Evolutionary conservation across 2,888 invertebrate genomes (phyloP).

Genomic region (Hypselothyrea guttata): DNA sequence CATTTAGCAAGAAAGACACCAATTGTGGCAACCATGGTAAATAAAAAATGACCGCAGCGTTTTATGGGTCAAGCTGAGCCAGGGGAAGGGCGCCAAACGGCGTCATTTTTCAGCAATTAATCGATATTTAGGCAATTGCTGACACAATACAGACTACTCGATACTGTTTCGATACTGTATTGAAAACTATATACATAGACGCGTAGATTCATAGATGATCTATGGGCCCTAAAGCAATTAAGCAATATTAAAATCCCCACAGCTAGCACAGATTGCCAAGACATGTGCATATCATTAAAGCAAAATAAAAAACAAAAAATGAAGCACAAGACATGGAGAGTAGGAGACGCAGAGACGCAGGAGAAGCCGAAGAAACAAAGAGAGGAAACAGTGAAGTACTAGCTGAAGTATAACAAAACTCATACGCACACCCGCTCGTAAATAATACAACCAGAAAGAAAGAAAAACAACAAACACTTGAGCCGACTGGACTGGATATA

Average conservation of each 20-base stretch:
- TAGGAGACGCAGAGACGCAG: neutral
- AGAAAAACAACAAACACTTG: conserved; percentile 49
- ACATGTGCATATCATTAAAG: conserved; percentile 53
- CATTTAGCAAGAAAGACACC: too few species aligned
- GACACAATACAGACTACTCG: neutral
- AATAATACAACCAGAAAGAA: conserved; percentile 38
- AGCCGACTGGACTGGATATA: conserved; percentile 32
- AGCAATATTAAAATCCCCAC: neutral
- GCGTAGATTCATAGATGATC: too few species aligned
- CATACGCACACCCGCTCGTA: conserved; percentile 48
- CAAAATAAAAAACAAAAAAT: neutral
- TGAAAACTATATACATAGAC: too few species aligned
- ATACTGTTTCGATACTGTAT: too few species aligned
- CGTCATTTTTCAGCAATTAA: neutral
- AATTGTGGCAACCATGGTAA: too few species aligned
- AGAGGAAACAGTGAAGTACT: neutral
- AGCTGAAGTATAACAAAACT: conserved; percentile 28
- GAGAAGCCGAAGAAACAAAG: neutral
- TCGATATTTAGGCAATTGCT: neutral
- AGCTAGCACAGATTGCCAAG: conserved; percentile 44
- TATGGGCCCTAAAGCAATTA: conserved; percentile 11
- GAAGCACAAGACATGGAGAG: too few species aligned
- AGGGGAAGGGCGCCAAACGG: too few species aligned
- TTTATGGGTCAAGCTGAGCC: too few species aligned
- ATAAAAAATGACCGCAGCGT: too few species aligned